Base-by-base conservation (phyloP, 2,888 invertebrate genomes). In the Bimastos eiseni region DNA sequence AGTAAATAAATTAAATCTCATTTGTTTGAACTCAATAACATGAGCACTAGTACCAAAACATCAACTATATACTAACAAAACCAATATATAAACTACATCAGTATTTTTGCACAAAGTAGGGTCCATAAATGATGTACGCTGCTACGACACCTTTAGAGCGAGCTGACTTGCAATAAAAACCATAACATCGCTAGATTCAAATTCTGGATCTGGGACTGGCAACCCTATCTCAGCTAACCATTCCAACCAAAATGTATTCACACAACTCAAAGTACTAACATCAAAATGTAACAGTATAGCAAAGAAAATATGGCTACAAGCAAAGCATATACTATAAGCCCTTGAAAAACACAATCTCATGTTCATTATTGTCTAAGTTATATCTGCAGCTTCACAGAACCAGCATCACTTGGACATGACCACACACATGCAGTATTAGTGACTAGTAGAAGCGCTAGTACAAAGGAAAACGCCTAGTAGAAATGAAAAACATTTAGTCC, bases 231-330 rank as follows among this genome's bases (percentile, higher is more conserved):
- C 70, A 70, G 70, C 70, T 70, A 70, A 1, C n/a, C 70, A 70
- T 70, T 70, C 70, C 30, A 70, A 70, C 70, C 70, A 70, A 30
- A 70, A 70, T 3, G 30, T 70, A n/a, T 70, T 30, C 70, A 70
- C 70, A 70, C 30, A 70, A 70, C 30, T 70, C 70, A n/a, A 70
- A 70, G 30, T 70, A 70, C 6, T 70, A 70, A 70, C 13, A 11
- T 70, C n/a, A 70, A n/a, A 70, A n/a, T 70, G n/a, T 70, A n/a
- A n/a, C n/a, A 70, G 70, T n/a, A 70, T 70, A n/a, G 70, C 70
- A 70, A 70, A 30, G 70, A 70, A 70, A 70, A 70, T 70, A n/a
- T n/a, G 11, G 30, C 70, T 70, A 70, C 70, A 70, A 70, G 70
- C 70, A 70, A 70, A 70, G 70, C 70, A 70, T 70, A 70, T 70